These are phyloP conservation scores for Collichthys lucidus DNA, from an alignment of 2,113 vertebrate species.

Conservation along the genomic window DNA sequence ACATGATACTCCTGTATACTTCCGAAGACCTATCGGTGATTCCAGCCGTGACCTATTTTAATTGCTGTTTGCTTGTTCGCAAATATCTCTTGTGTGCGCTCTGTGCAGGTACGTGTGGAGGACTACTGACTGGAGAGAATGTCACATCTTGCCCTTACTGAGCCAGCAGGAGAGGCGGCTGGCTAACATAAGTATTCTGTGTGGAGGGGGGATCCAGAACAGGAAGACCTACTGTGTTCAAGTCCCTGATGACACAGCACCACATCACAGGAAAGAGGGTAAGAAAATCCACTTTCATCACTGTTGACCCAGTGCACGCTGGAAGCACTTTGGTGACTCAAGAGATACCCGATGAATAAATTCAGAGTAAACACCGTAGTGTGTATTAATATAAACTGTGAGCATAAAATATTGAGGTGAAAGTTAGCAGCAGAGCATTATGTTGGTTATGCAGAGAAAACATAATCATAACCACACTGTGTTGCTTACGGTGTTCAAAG, in stretches of 20 bases:
- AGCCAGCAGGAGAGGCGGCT: constrained; percentile 84
- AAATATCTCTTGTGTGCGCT: background rate
- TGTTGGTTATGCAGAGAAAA: background rate
- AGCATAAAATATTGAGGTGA: constrained; percentile 30
- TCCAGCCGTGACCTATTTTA: constrained; percentile 6
- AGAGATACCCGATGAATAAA: constrained; percentile 35
- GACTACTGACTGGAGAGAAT: constrained; percentile 92
- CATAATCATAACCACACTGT: background rate
- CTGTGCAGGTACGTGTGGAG: constrained; percentile 91
- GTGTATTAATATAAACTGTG: constrained; percentile 15
- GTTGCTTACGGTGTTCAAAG: background rate
- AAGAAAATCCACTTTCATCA: constrained; percentile 31
- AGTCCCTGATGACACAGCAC: constrained; percentile 67
- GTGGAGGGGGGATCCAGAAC: constrained; percentile 93
- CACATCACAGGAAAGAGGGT: constrained; percentile 89
- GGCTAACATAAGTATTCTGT: constrained; percentile 80
- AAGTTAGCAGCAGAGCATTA: constrained; percentile 12
- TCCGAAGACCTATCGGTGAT: constrained; percentile 4
- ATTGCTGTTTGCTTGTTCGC: background rate
- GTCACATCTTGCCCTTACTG: constrained; percentile 88
- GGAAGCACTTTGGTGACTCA: constrained; percentile 24
- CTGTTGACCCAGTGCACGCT: constrained; percentile 24
- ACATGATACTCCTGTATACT: background rate
- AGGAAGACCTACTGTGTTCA: constrained; percentile 92
- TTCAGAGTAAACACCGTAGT: constrained; percentile 8